Evolutionary conservation across 1,140 invertebrate species (phyloP).

Genomic region (Penaeus indicus): DNA sequence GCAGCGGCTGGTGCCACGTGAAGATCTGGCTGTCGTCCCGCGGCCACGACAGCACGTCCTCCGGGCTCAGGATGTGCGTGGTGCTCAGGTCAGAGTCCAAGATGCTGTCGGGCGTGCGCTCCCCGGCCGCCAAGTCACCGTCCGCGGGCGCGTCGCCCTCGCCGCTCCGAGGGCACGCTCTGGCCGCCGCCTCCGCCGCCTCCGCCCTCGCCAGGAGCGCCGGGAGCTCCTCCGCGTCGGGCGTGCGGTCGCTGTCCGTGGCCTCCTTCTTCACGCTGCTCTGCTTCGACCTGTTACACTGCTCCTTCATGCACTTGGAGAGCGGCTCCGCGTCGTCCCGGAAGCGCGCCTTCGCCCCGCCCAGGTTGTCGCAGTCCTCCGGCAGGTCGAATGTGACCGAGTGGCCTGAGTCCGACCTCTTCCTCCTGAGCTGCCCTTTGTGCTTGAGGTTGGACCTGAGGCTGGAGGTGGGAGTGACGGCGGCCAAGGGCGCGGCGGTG

Average conservation of each 20-base stretch:
- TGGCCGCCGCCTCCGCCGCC: neutral
- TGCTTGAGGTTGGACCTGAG: constrained; percentile 53
- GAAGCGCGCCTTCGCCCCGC: neutral
- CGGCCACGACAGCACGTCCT: neutral
- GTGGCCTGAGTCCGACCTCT: constrained; percentile 49
- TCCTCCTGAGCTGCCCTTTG: constrained; percentile 26
- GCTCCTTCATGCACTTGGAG: constrained; percentile 57
- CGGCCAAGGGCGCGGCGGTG: neutral
- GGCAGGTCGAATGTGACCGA: constrained; percentile 57
- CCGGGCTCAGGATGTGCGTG: neutral
- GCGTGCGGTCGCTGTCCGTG: neutral
- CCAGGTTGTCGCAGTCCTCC: constrained; percentile 51
- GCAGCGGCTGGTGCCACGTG: constrained; percentile 25
- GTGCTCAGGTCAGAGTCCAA: neutral
- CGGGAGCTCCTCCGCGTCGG: neutral
- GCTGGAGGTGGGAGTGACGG: neutral
- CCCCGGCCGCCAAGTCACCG: neutral
- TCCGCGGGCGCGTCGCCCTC: neutral
- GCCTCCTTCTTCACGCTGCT: neutral
- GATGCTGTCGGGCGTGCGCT: neutral
- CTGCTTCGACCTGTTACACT: constrained; percentile 42
- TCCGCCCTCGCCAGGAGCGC: neutral
- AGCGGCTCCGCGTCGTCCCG: constrained; percentile 35
- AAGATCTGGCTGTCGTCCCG: constrained; percentile 5
- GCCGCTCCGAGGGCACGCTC: neutral